Evolutionary conservation across 2,797 vertebrate species (phyloP), one percentile per base, ranked within the genome.

Genomic region (Protonibea diacanthus): DNA sequence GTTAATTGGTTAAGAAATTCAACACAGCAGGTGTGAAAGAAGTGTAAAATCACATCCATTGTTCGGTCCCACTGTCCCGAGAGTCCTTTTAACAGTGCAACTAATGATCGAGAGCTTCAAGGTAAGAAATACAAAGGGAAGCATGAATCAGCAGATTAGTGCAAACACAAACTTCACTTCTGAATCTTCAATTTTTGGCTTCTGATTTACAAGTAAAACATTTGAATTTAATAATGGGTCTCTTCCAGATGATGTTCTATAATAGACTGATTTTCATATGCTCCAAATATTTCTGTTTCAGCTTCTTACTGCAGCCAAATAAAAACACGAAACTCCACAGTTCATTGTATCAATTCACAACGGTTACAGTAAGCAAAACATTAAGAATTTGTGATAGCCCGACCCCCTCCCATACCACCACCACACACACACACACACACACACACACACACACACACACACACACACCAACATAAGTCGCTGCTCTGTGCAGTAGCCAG

Each of bases 401-500:
- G 8, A 33, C 6, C 2, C 6, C 7, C n/a, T 21, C 45, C 21
- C 8, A 38, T 38, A 38, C 33, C 33, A 38, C 33, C 33, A 38
- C 29, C 25, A 27, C 3, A 27, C 9, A 6, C 27, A 29, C 27
- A 5, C 29, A 33, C 33, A 38, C 33, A 38, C 33, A 38, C 33
- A 38, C 33, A 33, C 10, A 10, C 76, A 64, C 33, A 33, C 33
- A 33, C 33, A 33, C 33, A 38, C 33, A 38, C 33, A 38, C 33
- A 38, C 33, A 38, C 10, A 10, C 76, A 64, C 23, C 12, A 51
- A 59, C 63, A 48, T 14, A 40, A 65, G 33, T 71, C 61, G 63
- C 49, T 70, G 51, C 25, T 20, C 21, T 70, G 52, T 67, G 53
- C 52, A 38, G 27, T 21, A 59, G 73, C 82, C 79, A 82, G 73